phyloP scores from a whole-genome alignment of 1,140 invertebrate species.

The Streblospio benedicti region DNA sequence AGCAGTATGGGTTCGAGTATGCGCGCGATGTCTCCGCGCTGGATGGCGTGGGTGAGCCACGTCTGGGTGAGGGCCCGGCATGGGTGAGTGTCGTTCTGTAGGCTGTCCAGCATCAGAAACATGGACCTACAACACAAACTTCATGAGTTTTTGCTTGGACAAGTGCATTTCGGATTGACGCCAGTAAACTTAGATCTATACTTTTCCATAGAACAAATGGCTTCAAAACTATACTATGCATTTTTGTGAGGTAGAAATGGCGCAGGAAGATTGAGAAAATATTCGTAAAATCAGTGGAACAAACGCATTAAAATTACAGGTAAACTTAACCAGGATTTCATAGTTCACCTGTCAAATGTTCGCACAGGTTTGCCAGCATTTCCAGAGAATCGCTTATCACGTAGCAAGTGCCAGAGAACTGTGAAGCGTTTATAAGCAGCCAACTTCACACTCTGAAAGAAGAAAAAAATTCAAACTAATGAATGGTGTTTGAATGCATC shows the following conservation, averaged over 20 bases:
- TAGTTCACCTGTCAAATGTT: slow-evolving; percentile 53
- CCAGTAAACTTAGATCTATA: too few relatives aligned
- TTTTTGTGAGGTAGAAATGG: too few relatives aligned
- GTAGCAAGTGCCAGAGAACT: slow-evolving; percentile 68
- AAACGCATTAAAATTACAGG: not conserved
- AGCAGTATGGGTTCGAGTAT: slow-evolving; percentile 70
- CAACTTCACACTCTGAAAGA: slow-evolving; percentile 49
- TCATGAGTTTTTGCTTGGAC: too few relatives aligned
- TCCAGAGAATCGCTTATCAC: slow-evolving; percentile 53
- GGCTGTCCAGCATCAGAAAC: slow-evolving; percentile 68
- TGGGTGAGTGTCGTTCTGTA: slow-evolving; percentile 61
- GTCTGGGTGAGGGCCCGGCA: slow-evolving; percentile 62
- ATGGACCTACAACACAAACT: slow-evolving; percentile 53
- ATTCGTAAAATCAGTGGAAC: too few relatives aligned
- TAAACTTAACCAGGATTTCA: not conserved
- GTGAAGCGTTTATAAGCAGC: slow-evolving; percentile 67
- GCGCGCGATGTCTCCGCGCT: slow-evolving; percentile 66
- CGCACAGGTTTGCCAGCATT: slow-evolving; percentile 45
- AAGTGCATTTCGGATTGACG: too few relatives aligned
- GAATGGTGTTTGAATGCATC: not conserved
- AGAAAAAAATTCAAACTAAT: slow-evolving; percentile 1
- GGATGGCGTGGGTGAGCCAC: slow-evolving; percentile 64
- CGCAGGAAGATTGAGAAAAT: too few relatives aligned
- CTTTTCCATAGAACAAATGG: too few relatives aligned
- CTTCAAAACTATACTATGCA: too few relatives aligned